Evolutionary conservation across 2,113 vertebrate genomes (phyloP), one percentile per base, ranked within the genome.

Genomic region (Podarcis raffonei): DNA sequence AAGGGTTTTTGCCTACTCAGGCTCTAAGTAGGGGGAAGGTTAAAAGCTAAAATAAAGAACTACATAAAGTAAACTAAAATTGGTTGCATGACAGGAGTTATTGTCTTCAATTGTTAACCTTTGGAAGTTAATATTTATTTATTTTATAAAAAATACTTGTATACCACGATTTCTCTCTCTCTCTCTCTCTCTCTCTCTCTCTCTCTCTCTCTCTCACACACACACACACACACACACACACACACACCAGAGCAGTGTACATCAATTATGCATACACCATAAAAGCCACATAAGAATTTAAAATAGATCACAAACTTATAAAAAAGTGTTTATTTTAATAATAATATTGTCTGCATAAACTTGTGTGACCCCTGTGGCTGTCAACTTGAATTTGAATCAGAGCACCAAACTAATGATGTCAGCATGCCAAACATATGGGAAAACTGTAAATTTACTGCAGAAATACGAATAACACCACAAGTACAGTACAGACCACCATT

Each of bases 401-500:
- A 32, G 1, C 22, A 42, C 7, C 3, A 25, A 42, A 22, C 39
- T 76, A 23, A 25, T 11, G 37, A 35, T 72, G 18, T 37, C 72
- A 77, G 39, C 37, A 77, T 25, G 23, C 23, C 23, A 25, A 42
- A 37, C 22, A 42, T 23, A 37, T 39, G 37, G 18, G 35, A 7
- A 22, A 9, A 77, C 39, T 5, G 39, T 8, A 77, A 42, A 27
- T 42, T 48, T 39, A 42, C 37, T 77, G 75, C 9, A 23, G 78
- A 42, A 77, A 12, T 12, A 83, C 79, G 69, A 89, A 53, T 13
- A 89, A 82, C 92, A 84, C 85, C 89, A 76, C n/a, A 86, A 18
- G n/a, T 37, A 89, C 27, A 93, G 57, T 2, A 23, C 27, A 85
- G 18, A 48, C 89, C 88, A 90, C 16, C 76, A 89, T 80, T 85